Evolutionary conservation across 1,140 invertebrate genomes (phyloP), one percentile per base, ranked within the genome.

Genomic region (Pachyrhynchus sulphureomaculatus): DNA sequence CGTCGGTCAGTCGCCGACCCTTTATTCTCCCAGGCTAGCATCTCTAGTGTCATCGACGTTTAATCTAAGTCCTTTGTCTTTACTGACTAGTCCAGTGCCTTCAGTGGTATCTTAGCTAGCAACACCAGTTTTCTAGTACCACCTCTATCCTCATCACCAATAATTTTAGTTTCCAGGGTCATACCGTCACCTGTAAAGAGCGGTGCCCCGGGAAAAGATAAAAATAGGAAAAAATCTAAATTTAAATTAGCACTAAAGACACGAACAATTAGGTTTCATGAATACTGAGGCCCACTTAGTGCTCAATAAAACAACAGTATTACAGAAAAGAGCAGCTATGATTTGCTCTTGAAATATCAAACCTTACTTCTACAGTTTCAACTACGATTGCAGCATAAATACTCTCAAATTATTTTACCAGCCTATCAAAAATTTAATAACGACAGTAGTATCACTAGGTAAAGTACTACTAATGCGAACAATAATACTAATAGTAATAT

Each of bases 221-320:
- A 91, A 71, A 92, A 90, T 70, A 80, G 89, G 39, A 95, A 95
- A 77, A 96, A 96, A 76, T 88, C 84, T n/a, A 96, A 96, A 78
- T 87, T 86, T 23, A 94, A 93, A 75, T 87, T 88, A 44, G 90
- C 92, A 72, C 83, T 87, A 3, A 97, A 97, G 76, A 86, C 92
- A 1, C 86, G 92, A 59, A 93, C 89, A 36, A 96, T 98, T 60
- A 98, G 98, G 81, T 98, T 98, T 78, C 95, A 98, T 76, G 96
- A 98, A 76, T 98, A 98, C 77, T 98, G 97, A 82, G 95, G 95
- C 49, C 95, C 95, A 33, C 93, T 94, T 53, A 96, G 90, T 79
- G 91, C 91, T 18, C 85, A 95, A 72, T 89, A 93, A 68, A 67
- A 41, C 13, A 57, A 70, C 34, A 62, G 47, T n/a, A 61, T 68